Base-by-base conservation (phyloP, 2,888 invertebrate species). In the Cataglyphis livida region DNA sequence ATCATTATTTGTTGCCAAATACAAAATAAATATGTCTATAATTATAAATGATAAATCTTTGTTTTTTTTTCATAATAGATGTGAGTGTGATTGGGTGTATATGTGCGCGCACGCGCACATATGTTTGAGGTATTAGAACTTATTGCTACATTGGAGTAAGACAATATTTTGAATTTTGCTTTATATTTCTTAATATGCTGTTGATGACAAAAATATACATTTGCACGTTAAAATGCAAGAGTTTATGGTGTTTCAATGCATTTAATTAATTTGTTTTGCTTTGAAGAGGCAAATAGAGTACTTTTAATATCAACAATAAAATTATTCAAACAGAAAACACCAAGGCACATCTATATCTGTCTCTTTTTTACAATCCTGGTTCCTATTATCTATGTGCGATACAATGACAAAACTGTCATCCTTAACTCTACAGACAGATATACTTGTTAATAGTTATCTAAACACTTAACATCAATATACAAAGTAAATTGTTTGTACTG, bases 341-440 rank as follows among this genome's bases (percentile, higher is more conserved):
- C 88, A 92, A 92, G 91, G 92, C 91, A 91, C 90, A 86, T 90
- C 89, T 90, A 87, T 90, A 64, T 83, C 81, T 88, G 87, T 89
- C 32, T 85, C 57, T 83, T 66, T 48, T 32, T 82, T 84, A 82
- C 54, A 64, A 32, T 76, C 70, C 57, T 74, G 73, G 25, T 78
- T 84, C 75, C 89, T 84, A 89, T 85, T 89, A 71, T 87, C 89
- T 61, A 85, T 83, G 83, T 84, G 71, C 84, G 66, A 85, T 82
- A 81, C 66, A 65, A 68, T 78, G 66, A 70, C 76, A 65, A 21
- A 71, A 81, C 64, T 82, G 62, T 79, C 25, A 28, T 28, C 54
- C 61, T 75, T 70, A 65, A 38, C 32, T 62, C 21, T 82, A 64
- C 44, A 66, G 38, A 89, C 83, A 85, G 70, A 82, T 87, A 61